Percentiles rank a stretch among this genome's conserved stretches.
These are phyloP conservation scores for Araneus ventricosus DNA, from an alignment of 1,140 invertebrate species.

Conservation along the genomic window DNA sequence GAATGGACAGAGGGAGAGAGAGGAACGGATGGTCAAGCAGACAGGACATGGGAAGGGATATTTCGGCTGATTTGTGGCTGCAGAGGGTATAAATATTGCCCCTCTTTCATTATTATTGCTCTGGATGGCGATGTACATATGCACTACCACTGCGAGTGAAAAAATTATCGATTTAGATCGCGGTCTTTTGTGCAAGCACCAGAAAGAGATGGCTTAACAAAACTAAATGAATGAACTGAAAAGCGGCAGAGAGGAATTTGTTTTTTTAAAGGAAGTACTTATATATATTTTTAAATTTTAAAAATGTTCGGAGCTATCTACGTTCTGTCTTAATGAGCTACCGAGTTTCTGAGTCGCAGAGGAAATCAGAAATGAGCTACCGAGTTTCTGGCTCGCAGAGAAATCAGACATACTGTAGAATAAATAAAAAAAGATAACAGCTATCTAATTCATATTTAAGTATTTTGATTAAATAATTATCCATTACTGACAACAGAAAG, in stretches of 20 bases:
- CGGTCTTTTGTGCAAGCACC: neutral
- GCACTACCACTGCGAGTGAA: neutral
- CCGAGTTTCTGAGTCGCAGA: too few relatives aligned
- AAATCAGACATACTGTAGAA: too few relatives aligned
- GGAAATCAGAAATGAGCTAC: too few relatives aligned
- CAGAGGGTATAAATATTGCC: slow-evolving; percentile 26
- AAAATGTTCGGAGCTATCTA: too few relatives aligned
- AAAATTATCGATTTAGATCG: neutral
- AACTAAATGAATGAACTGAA: neutral
- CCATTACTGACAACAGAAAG: too few relatives aligned
- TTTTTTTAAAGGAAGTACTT: too few relatives aligned
- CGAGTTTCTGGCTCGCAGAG: too few relatives aligned
- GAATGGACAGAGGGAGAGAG: neutral
- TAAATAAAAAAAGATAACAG: too few relatives aligned
- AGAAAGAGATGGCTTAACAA: neutral
- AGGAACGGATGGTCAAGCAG: slow-evolving; percentile 41
- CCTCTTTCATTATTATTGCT: neutral
- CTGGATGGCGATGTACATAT: neutral
- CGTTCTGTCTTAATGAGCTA: too few relatives aligned
- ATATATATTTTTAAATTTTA: too few relatives aligned
- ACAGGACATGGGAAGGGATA: slow-evolving; percentile 37
- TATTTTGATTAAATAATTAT: too few relatives aligned
- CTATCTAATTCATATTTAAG: too few relatives aligned
- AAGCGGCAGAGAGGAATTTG: neutral
- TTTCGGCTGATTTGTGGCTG: neutral